phyloP scores from a whole-genome alignment of 2,888 invertebrate genomes.

The Parapristionchus giblindavisi region DNA sequence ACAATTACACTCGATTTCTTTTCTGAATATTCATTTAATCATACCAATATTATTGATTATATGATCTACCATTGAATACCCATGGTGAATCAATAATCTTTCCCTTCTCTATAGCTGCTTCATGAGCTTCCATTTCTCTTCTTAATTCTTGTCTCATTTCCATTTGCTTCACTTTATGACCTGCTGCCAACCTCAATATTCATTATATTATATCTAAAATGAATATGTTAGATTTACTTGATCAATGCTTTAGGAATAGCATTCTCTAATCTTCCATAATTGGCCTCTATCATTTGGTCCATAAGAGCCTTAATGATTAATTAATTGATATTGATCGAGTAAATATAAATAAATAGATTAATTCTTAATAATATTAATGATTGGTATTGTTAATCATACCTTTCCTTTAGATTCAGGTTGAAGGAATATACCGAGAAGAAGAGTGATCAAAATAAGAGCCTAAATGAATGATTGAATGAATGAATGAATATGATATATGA shows the following conservation, averaged over 20 bases:
- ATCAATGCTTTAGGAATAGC: constrained; percentile 60
- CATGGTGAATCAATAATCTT: constrained; percentile 48
- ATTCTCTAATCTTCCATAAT: constrained; percentile 61
- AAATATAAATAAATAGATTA: no score
- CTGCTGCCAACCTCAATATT: constrained; percentile 59
- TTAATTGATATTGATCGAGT: background rate
- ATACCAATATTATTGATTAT: background rate
- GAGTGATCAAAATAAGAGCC: constrained; percentile 54
- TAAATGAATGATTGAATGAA: no score
- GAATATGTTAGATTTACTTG: constrained; percentile 39
- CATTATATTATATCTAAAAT: background rate
- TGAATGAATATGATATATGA: no score
- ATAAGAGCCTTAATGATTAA: constrained; percentile 52
- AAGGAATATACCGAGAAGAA: constrained; percentile 60
- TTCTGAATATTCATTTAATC: background rate
- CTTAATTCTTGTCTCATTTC: constrained; percentile 52
- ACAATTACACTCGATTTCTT: constrained; percentile 3
- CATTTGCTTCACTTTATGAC: constrained; percentile 61
- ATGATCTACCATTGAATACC: constrained; percentile 43
- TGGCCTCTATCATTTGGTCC: constrained; percentile 64
- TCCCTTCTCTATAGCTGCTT: constrained; percentile 46
- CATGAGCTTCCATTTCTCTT: constrained; percentile 45
- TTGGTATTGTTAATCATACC: background rate
- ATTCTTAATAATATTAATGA: background rate
- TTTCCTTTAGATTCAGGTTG: constrained; percentile 64